A percentile compares a stretch with the other conserved stretches of the same genome.
Evolutionary conservation across 1,140 invertebrate species (phyloP).

Genomic region (Lysiphlebus fabarum): DNA sequence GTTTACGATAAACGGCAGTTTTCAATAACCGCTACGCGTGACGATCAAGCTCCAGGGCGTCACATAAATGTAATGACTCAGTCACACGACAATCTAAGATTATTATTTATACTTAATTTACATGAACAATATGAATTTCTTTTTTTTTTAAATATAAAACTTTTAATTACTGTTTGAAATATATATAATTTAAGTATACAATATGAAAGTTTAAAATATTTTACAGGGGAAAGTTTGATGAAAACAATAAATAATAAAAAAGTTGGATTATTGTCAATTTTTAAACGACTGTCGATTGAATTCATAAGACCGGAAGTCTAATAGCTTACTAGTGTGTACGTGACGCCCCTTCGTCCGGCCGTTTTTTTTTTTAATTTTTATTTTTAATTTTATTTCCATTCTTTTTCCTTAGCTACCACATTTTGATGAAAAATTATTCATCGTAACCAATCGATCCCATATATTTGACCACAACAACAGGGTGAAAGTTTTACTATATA

Average conservation of each 20-base stretch:
- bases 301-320: constrained; percentile 13
- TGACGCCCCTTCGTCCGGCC: constrained; percentile 12
- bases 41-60: constrained; percentile 15
- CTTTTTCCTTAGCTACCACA: constrained; percentile 11
- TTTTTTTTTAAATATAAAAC: no score
- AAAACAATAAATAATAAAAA: no score
- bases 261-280: no score
- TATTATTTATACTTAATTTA: constrained; percentile 18
- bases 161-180: no score
- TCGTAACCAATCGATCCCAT: constrained; percentile 21
- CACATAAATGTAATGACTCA: constrained; percentile 15
- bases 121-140: not conserved
- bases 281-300: not conserved
- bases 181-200: no score
- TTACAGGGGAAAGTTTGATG: no score
- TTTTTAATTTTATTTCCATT: no score
- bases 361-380: not conserved
- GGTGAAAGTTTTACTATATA: constrained; percentile 18
- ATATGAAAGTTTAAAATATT: no score
- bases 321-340: constrained; percentile 11
- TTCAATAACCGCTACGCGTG: constrained; percentile 23
- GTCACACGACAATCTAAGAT: constrained; percentile 15
- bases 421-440: constrained; percentile 14
- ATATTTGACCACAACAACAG: constrained; percentile 13
- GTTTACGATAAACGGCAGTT: constrained; percentile 20